Evolutionary conservation across 2,888 invertebrate species (phyloP).

Genomic region (Aethes cnicana): DNA sequence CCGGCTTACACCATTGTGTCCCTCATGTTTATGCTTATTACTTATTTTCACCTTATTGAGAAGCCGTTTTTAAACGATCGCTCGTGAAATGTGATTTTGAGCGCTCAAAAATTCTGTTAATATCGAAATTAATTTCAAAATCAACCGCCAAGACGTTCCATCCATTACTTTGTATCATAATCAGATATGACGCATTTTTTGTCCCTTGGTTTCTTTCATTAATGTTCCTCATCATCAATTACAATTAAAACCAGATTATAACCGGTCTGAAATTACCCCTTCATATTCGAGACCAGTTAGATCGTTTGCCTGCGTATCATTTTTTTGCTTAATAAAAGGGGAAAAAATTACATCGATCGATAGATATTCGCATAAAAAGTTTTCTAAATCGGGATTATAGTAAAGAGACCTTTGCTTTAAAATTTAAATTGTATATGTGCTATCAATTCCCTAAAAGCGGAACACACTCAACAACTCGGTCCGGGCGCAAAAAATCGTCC

Average conservation of each 20-base stretch:
- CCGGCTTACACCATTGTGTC: constrained; percentile 68
- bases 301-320: constrained; percentile 12
- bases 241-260: constrained; percentile 58
- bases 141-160: neutral
- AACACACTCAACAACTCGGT: constrained; percentile 39
- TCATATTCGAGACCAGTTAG: constrained; percentile 40
- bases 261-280: constrained; percentile 57
- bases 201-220: constrained; percentile 26
- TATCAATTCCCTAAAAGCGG: constrained; percentile 20
- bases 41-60: constrained; percentile 76
- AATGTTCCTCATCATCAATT: constrained; percentile 48
- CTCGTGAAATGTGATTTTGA: constrained; percentile 54
- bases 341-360: neutral
- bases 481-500: constrained; percentile 56
- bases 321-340: constrained; percentile 21
- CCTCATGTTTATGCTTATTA: constrained; percentile 77
- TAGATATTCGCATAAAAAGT: neutral
- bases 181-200: constrained; percentile 26
- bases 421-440: neutral
- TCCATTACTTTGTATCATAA: constrained; percentile 21
- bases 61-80: constrained; percentile 59
- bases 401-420: neutral
- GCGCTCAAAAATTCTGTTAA: constrained; percentile 45
- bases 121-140: constrained; percentile 37
- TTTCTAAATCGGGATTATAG: neutral